phyloP scores from a whole-genome alignment of 2,888 invertebrate species.

The Piscicola geometra region DNA sequence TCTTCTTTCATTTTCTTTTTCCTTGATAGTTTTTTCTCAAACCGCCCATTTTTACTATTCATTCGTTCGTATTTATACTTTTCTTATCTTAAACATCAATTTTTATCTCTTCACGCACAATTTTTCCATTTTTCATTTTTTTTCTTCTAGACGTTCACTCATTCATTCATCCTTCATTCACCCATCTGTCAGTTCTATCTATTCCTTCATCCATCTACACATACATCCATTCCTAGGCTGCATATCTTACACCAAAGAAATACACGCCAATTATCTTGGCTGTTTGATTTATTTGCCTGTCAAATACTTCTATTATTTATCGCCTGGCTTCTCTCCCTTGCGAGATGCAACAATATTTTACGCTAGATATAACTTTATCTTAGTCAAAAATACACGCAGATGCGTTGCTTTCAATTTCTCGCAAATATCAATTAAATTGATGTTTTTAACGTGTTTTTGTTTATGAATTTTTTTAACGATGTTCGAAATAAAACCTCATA shows the following conservation, averaged over 20 bases:
- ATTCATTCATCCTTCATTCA: too few species aligned
- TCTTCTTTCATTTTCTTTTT: too few species aligned
- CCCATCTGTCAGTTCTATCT: neutral
- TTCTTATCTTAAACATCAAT: too few species aligned
- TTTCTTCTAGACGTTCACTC: too few species aligned
- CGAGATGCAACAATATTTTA: constrained; percentile 12
- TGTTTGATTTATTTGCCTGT: constrained; percentile 5
- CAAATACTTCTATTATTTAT: constrained; percentile 17
- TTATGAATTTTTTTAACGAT: too few species aligned
- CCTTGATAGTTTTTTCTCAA: too few species aligned
- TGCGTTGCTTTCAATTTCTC: neutral
- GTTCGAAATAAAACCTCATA: too few species aligned
- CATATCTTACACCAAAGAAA: constrained; percentile 18
- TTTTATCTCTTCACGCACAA: too few species aligned
- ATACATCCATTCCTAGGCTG: neutral
- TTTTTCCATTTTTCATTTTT: too few species aligned
- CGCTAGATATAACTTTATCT: neutral
- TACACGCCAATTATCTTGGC: constrained; percentile 11
- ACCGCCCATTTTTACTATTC: too few species aligned
- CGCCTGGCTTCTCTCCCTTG: constrained; percentile 17
- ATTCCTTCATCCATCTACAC: neutral
- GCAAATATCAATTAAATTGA: neutral
- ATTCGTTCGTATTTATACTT: too few species aligned
- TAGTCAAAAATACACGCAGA: neutral
- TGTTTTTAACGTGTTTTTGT: neutral